Base-by-base conservation (phyloP, 1,140 invertebrate genomes). In the Phymorhynchus buccinoides region DNA sequence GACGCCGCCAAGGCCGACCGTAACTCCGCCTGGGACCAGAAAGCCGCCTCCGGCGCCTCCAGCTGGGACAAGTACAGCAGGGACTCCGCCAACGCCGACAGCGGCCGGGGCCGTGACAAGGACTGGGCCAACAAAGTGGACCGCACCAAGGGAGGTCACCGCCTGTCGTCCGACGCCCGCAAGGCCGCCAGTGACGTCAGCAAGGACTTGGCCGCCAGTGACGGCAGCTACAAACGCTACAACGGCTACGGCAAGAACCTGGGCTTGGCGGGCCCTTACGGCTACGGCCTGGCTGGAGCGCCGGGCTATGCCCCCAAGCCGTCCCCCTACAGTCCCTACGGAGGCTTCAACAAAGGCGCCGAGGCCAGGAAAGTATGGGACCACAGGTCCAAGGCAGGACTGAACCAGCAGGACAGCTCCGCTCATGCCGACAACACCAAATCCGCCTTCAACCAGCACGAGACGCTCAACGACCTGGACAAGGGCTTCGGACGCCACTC, bases 101-200 rank as follows among this genome's bases (percentile, higher is more conserved):
- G 18, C 18, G 77, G 79, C 79, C 75, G 82, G 48, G 84, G 84
- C 14, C 39, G 42, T 37, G 56, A 81, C 84, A 85, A 75, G 68
- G 84, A 85, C 71, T 81, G 35, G 39, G 56, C 84, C 39, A 79
- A 85, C 66, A 85, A 85, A 68, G 39, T 85, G 27, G 84, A 85
- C 80, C 18, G 22, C 16, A 81, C 62, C 79, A 37, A 85, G 48
- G 79, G 52, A 27, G 62, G 22, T 30, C 81, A 73, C 79, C 41
- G 79, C 7, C 30, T 68, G 77, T 85, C 62, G 79, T 30, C 22
- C 48, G 84, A 85, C 42, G 66, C 79, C 42, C 56, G 84, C 39
- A 56, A 42, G 7, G n/a, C 77, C 48, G 84, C 84, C 42, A 52
- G 42, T 42, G 84, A 85, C 84, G 62, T 80, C 68, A 81, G 82